Evolutionary conservation across 2,888 invertebrate genomes (phyloP), one percentile per base, ranked within the genome.

Genomic region (Cerceris ruficornis): DNA sequence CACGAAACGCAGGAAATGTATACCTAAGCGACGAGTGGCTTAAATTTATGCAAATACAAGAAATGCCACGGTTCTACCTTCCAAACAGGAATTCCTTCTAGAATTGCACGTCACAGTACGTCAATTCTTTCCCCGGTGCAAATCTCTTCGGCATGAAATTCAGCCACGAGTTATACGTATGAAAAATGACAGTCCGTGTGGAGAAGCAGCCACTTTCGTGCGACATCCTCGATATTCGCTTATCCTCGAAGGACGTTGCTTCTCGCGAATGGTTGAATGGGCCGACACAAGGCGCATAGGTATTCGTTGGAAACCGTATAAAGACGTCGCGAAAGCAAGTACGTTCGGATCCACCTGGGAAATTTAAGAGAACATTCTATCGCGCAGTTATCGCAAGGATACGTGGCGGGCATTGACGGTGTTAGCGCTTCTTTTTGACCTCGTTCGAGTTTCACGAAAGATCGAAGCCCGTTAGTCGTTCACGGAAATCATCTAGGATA

Each of bases 331-430:
- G 85, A 79, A 79, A 71, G 82, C 80, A 74, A 81, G 78, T 75
- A 72, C 78, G 67, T 69, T 57, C 68, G 80, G 85, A 86, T 85
- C 79, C 85, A 85, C 85, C 77, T 84, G 85, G 85, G 85, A 86
- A 86, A 86, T 86, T 86, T 86, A 85, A 84, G 82, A 81, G 85
- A 85, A 85, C 84, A 81, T 85, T 85, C 84, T 84, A 84, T 84
- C 85, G 77, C 65, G 84, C 83, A 82, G 85, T 85, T 86, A 86
- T 85, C 85, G 74, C 81, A 82, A 70, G 82, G 76, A 82, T 83
- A 83, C 74, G 79, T 69, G 79, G 74, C 73, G 69, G 67, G 57
- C 52, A 67, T 41, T 43, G 71, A 41, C 75, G 52, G 57, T 69
- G 68, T 70, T 81, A 69, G 71, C 64, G 57, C 59, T 74, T 77